Conservation (phyloP, 1,140 invertebrate species). For the Paracyclopina nana region DNA sequence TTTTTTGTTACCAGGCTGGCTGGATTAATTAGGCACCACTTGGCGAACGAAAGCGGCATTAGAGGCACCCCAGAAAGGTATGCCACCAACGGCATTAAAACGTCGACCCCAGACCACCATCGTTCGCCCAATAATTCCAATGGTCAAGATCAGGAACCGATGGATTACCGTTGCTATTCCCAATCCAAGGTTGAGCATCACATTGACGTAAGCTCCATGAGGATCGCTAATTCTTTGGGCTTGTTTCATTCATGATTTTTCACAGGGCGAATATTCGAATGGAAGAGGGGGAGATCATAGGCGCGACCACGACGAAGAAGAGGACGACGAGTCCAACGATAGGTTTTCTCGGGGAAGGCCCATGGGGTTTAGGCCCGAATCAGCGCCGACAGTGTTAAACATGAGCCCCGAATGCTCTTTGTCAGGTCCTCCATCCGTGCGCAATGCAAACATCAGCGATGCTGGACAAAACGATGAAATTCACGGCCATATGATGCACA, state of each 20-base stretch:
- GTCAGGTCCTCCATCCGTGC: not conserved
- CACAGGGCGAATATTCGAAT: not conserved
- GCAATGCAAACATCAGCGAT: slow-evolving; percentile 4
- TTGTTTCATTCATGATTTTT: too few species aligned
- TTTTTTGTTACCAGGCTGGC: too few species aligned
- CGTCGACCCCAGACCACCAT: too few species aligned
- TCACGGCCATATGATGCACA: not conserved
- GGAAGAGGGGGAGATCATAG: not conserved
- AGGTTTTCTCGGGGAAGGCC: not conserved
- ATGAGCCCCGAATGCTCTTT: slow-evolving; percentile 12
- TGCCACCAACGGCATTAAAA: too few species aligned
- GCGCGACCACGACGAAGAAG: not conserved
- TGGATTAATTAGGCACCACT: too few species aligned
- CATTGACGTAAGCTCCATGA: too few species aligned
- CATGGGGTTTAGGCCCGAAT: slow-evolving; percentile 12
- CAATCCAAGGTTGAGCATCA: too few species aligned
- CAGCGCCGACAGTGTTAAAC: slow-evolving; percentile 16
- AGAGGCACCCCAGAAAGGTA: too few species aligned
- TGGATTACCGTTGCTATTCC: slow-evolving; percentile 1
- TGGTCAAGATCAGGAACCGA: too few species aligned
- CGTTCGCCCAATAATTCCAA: too few species aligned
- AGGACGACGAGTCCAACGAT: not conserved
- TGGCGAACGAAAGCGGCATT: too few species aligned
- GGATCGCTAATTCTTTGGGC: too few species aligned
- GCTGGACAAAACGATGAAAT: not conserved